Base-by-base conservation (phyloP, 2,797 vertebrate species). In the Galago senegalensis region DNA sequence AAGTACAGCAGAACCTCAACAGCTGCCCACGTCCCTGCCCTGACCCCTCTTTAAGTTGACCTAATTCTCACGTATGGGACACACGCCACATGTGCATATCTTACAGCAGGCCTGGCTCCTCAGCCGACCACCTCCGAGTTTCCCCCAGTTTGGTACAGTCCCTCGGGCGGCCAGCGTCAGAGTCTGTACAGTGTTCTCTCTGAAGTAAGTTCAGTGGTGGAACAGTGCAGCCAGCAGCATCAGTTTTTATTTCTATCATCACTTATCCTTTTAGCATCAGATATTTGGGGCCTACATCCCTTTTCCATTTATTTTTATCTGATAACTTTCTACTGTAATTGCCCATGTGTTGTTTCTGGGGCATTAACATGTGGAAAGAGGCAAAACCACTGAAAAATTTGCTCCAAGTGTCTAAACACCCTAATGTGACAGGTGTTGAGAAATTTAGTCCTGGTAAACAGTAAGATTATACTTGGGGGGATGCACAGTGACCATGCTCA, bases 401-500 rank as follows among this genome's bases (percentile, higher is more conserved):
- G n/a, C 29, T 63, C 3, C 0, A 21, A 11, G n/a, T 7, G 18
- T 21, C 21, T n/a, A 34, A 29, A 17, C 53, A 69, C 17, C 46
- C 21, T 40, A 17, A 46, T 2, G 43, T 8, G 37, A 40, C 10
- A 37, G 31, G 2, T 17, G n/a, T 14, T 88, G 14, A 53, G 31
- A 79, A 56, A 69, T 58, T 21, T 43, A 69, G 29, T 34, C 21
- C n/a, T 21, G 49, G 73, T 73, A 80, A 90, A 31, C 14, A 27
- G 5, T 1, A 31, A n/a, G 25, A 13, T 53, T 27, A 7, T 7
- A 1, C 3, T 14, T 49, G 46, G 56, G 58, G n/a, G n/a, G 31
- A 21, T 17, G 23, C 40, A 3, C 34, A 29, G 18, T 7, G 21
- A 3, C 31, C 0, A 1, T 14, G 37, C 5, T 34, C 43, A 17